Percentiles rank a stretch among this genome's conserved stretches.
Conservation (phyloP, 92 coral and sea anemone species). For the Porites cylindrica region DNA sequence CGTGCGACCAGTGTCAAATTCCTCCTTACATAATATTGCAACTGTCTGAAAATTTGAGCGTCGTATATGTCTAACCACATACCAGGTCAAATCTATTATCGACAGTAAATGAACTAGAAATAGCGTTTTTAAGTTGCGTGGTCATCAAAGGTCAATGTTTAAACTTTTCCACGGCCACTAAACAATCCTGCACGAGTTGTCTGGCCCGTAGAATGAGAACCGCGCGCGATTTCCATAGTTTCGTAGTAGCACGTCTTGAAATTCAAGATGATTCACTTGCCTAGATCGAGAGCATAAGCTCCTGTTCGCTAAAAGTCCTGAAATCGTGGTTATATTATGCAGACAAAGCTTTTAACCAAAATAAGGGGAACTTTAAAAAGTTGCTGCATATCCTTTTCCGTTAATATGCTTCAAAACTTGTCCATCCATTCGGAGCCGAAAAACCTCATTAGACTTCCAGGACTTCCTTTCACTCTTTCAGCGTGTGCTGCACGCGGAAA, state of each 20-base stretch:
- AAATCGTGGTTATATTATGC: no score
- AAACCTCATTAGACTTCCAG: not conserved
- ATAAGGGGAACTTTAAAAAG: no score
- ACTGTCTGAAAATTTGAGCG: conserved; percentile 23
- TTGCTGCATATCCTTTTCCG: no score
- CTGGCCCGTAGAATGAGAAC: not conserved
- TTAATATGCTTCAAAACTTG: no score
- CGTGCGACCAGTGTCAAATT: no score
- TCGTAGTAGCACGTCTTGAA: no score
- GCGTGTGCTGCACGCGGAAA: not conserved
- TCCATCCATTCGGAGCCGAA: no score
- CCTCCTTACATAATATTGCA: not conserved
- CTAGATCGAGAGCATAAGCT: no score
- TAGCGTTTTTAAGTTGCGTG: not conserved
- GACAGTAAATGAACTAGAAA: not conserved
- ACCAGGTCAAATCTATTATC: not conserved
- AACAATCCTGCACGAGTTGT: not conserved
- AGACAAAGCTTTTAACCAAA: no score
- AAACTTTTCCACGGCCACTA: not conserved
- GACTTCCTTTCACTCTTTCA: not conserved
- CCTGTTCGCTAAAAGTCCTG: no score
- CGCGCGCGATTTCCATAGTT: not conserved
- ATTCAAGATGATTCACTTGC: not conserved
- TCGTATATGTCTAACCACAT: conserved; percentile 12
- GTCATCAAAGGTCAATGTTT: not conserved